phyloP scores from a whole-genome alignment of 2,797 vertebrate species.

The Etheostoma perlongum region DNA sequence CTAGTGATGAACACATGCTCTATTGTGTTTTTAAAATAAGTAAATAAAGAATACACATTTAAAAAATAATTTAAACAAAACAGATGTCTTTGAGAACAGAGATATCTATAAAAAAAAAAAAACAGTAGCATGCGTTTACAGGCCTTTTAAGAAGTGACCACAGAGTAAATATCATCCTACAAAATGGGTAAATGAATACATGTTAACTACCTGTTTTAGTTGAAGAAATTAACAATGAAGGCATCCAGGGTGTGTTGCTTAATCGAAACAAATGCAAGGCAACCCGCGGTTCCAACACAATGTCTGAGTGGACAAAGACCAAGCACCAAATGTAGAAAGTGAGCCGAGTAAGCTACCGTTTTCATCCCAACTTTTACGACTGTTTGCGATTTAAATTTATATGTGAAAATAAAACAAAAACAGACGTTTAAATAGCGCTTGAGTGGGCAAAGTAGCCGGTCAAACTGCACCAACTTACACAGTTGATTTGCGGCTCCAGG shows the following conservation, averaged over 20 bases:
- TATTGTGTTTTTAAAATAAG: neutral
- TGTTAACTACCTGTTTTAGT: neutral
- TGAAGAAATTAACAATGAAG: fast-evolving
- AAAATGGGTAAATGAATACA: neutral
- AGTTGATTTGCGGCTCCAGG: constrained; percentile 41
- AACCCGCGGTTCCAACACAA: constrained; percentile 2
- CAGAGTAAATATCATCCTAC: neutral
- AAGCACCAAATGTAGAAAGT: constrained; percentile 67
- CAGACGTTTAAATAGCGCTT: fast-evolving
- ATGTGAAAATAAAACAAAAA: neutral
- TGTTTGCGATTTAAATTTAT: neutral
- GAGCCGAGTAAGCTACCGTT: constrained; percentile 33
- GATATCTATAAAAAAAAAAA: neutral
- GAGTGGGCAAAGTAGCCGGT: constrained; percentile 27
- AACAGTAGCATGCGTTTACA: constrained; percentile 21
- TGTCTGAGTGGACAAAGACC: constrained; percentile 77
- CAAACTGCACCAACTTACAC: constrained; percentile 67
- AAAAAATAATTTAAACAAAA: constrained; percentile 10
- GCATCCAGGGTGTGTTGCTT: neutral
- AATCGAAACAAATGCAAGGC: neutral
- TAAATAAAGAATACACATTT: fast-evolving
- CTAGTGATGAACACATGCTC: fast-evolving
- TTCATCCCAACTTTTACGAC: constrained; percentile 64
- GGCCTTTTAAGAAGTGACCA: constrained; percentile 62
- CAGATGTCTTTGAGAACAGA: constrained; percentile 24